Percentiles rank a stretch among this genome's conserved stretches.
Conservation (phyloP, 2,888 invertebrate species). For the Pachydiplax longipennis region DNA sequence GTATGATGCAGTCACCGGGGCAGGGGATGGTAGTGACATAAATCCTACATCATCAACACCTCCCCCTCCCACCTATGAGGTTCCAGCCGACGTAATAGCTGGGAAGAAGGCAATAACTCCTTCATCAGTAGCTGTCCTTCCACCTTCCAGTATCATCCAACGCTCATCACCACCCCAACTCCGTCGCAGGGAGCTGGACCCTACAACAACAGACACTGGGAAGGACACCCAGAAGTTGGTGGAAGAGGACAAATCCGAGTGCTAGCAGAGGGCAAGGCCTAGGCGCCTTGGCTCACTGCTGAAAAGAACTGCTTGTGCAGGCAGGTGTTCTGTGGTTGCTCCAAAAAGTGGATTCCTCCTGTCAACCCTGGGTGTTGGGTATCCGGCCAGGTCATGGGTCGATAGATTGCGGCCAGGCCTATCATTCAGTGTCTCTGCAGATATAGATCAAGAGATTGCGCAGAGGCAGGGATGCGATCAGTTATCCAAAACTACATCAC, state of each 20-base stretch:
- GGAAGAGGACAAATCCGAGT: constrained; percentile 76
- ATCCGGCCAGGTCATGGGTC: constrained; percentile 28
- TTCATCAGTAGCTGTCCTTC: constrained; percentile 59
- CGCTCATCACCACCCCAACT: constrained; percentile 77
- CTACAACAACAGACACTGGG: constrained; percentile 82
- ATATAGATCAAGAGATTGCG: constrained; percentile 13
- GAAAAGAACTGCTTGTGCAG: constrained; percentile 32
- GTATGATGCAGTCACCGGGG: constrained; percentile 79
- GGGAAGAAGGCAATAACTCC: constrained; percentile 63
- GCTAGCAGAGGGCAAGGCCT: constrained; percentile 37
- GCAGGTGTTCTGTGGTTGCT: constrained; percentile 33
- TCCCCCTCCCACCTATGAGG: constrained; percentile 77
- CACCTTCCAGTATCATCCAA: constrained; percentile 82
- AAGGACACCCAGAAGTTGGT: constrained; percentile 91
- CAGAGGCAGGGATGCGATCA: constrained; percentile 19
- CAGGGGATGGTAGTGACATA: constrained; percentile 53
- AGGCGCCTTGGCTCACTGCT: constrained; percentile 34
- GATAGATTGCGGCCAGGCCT: constrained; percentile 20
- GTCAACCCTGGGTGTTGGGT: constrained; percentile 22
- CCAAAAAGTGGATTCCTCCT: constrained; percentile 37
- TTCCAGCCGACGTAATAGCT: constrained; percentile 71
- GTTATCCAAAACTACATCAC: constrained; percentile 37
- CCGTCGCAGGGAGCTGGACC: constrained; percentile 82
- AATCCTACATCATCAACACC: constrained; percentile 68
- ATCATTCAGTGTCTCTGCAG: constrained; percentile 31